Conservation (phyloP, 1,140 invertebrate species). For the Leucophenga varia region DNA sequence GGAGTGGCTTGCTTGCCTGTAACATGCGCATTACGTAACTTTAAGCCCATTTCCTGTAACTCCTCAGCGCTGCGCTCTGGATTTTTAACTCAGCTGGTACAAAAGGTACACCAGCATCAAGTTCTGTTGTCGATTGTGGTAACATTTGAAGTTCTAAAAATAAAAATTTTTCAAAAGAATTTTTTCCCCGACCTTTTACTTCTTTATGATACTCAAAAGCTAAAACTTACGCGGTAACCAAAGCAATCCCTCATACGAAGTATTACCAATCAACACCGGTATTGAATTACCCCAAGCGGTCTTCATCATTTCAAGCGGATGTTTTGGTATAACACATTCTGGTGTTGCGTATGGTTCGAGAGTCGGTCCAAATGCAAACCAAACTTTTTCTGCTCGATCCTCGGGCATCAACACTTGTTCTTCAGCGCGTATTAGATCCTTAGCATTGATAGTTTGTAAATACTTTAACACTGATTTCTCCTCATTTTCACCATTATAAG, state of each 20-base stretch:
- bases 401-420: neutral
- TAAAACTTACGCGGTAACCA: constrained; percentile 6
- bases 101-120: constrained; percentile 1
- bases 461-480: constrained; percentile 4
- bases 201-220: neutral
- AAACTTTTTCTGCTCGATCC: neutral
- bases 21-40: constrained; percentile 3
- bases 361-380: constrained; percentile 3
- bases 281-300: constrained; percentile 30
- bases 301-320: constrained; percentile 2
- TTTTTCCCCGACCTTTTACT: too few species aligned
- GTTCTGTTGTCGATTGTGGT: neutral
- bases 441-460: constrained; percentile 14
- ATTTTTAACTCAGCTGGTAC: neutral
- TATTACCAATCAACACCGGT: constrained; percentile 48
- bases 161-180: too few species aligned
- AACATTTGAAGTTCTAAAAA: neutral
- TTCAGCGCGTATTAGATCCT: constrained; percentile 60
- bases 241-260: constrained; percentile 14
- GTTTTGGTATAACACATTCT: constrained; percentile 8
- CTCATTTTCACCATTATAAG: constrained; percentile 5
- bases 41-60: constrained; percentile 3
- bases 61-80: constrained; percentile 2
- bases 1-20: neutral
- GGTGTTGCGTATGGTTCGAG: constrained; percentile 9